Evolutionary conservation across 2,113 vertebrate species (phyloP).

Genomic region (Mormyrus lacerda): DNA sequence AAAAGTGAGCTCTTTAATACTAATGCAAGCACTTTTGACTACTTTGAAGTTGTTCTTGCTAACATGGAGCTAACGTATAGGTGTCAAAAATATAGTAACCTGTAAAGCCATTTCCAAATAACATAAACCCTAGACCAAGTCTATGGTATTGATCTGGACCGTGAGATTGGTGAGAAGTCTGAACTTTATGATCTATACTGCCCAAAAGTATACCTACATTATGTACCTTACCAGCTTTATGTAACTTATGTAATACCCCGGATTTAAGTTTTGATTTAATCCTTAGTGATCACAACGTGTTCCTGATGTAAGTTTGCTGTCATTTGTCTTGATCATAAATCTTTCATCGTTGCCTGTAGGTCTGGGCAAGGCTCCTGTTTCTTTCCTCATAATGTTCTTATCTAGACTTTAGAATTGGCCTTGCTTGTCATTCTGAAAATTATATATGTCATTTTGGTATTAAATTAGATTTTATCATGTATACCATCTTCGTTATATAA

Average conservation of each 20-base stretch:
- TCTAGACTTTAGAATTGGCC: conserved; percentile 30
- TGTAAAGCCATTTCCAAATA: not conserved
- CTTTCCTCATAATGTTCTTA: conserved; percentile 42
- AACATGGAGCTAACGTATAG: not conserved
- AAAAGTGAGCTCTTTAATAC: not conserved
- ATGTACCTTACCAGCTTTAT: not conserved
- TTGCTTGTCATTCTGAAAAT: conserved; percentile 12
- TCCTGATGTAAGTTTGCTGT: conserved; percentile 41
- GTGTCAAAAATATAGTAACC: not conserved
- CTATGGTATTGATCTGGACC: conserved; percentile 3
- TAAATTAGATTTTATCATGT: not conserved
- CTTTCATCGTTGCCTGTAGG: conserved; percentile 52
- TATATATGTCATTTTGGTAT: not conserved
- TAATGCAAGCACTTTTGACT: not conserved
- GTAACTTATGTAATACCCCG: conserved; percentile 34
- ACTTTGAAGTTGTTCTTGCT: not conserved
- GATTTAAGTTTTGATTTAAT: conserved; percentile 45
- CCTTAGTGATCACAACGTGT: conserved; percentile 42
- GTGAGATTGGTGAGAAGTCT: not conserved
- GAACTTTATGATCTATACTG: not conserved
- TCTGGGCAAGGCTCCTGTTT: conserved; percentile 45
- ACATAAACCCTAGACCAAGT: conserved; percentile 7
- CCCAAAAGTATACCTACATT: not conserved
- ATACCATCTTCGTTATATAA: not conserved
- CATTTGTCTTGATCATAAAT: conserved; percentile 59